These are phyloP conservation scores for Capitella teleta DNA, from an alignment of 1,140 invertebrate genomes.

Conservation along the genomic window DNA sequence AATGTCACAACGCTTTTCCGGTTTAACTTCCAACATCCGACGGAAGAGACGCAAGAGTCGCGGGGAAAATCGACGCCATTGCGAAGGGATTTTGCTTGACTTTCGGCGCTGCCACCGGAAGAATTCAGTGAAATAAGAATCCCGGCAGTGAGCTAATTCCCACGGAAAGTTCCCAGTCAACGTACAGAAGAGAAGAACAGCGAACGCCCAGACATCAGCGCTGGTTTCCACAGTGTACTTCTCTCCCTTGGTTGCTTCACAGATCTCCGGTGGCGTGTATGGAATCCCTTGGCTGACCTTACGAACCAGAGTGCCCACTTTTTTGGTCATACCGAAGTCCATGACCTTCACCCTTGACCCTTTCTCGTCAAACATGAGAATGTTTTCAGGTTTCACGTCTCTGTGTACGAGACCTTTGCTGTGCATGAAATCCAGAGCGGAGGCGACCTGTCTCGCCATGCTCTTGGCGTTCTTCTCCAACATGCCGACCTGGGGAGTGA, in stretches of 20 bases:
- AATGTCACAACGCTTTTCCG: slow-evolving; percentile 58
- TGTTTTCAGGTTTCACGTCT: slow-evolving; percentile 60
- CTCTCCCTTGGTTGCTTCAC: slow-evolving; percentile 69
- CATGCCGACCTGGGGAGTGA: slow-evolving; percentile 38
- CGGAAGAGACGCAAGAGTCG: slow-evolving; percentile 59
- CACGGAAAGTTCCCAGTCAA: slow-evolving; percentile 87
- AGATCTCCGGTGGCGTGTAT: slow-evolving; percentile 85
- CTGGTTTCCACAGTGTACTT: slow-evolving; percentile 58
- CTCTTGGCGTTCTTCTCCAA: slow-evolving; percentile 39
- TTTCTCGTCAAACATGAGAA: slow-evolving; percentile 68
- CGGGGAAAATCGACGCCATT: slow-evolving; percentile 36
- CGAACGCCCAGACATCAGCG: slow-evolving; percentile 92
- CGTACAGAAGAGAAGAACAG: slow-evolving; percentile 85
- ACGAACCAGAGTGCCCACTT: slow-evolving; percentile 56
- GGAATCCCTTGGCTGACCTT: slow-evolving; percentile 65
- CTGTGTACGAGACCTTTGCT: slow-evolving; percentile 60
- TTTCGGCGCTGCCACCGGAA: slow-evolving; percentile 59
- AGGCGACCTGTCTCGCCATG: slow-evolving; percentile 50
- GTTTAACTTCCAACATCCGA: slow-evolving; percentile 60
- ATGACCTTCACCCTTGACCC: slow-evolving; percentile 86
- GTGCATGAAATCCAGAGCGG: slow-evolving; percentile 86
- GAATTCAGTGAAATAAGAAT: slow-evolving; percentile 55
- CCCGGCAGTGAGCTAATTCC: slow-evolving; percentile 71
- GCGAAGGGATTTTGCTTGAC: slow-evolving; percentile 53
- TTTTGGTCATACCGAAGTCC: slow-evolving; percentile 78